Evolutionary conservation across 2,888 invertebrate species (phyloP), one percentile per base, ranked within the genome.

Genomic region (Ormyrus thymus): DNA sequence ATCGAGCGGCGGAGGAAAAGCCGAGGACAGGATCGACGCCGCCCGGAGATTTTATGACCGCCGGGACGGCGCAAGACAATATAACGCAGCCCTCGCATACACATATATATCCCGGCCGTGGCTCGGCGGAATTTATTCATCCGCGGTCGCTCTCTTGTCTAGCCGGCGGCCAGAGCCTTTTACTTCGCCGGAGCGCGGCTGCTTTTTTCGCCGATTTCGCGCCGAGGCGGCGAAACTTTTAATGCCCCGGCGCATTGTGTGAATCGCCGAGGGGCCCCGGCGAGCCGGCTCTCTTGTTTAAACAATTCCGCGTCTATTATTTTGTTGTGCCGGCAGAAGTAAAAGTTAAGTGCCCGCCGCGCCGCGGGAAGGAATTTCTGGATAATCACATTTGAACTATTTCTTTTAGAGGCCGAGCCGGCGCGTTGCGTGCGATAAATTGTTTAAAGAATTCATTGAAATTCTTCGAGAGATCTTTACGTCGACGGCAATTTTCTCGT

Each of bases 71-170:
- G 51, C 45, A 15, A 51, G 70, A 71, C 70, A 71, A 71, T 29
- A 29, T 71, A 71, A 58, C 56, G 65, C 66, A 29, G 66, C 3
- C 13, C n/a, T 13, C 48, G 65, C 6, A 15, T 29, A 29, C 29
- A 29, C 3, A 1, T 29, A 29, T 29, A 29, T 29, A 29, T 29
- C 3, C 29, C 0, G 3, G 62, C 53, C 69, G 48, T 9, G 50
- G 45, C 58, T 29, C 29, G 50, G 29, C 50, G 43, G 62, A 69
- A 69, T 76, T 69, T 76, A 76, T 76, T 55, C 76, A 76, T 76
- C 55, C 75, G 58, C 65, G 55, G 66, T 55, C 29, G 29, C 29
- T 29, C 55, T 43, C 72, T 48, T 61, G 70, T 11, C 70, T 43
- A 61, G n/a, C 56, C 65, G 15, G 46, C n/a, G 48, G 55, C 29